Percentiles rank a stretch among this genome's conserved stretches.
phyloP scores from a whole-genome alignment of 2,797 vertebrate species.

The Melanotaenia trifasciata region DNA sequence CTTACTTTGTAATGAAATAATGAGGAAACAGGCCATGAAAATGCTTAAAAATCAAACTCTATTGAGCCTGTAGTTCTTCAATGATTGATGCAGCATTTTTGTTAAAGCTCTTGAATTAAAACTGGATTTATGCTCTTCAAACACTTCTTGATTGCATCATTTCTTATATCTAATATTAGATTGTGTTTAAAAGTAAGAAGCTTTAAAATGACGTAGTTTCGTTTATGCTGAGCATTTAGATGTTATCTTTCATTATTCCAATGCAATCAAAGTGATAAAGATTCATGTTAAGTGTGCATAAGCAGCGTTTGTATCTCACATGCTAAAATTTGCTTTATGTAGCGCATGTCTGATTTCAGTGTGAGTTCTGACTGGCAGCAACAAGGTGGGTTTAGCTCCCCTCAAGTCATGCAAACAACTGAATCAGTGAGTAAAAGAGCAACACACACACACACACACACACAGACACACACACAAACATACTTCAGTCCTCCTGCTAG shows the following conservation, averaged over 20 bases:
- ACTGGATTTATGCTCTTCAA: background rate
- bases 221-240: background rate
- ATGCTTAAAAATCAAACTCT: background rate
- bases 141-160: background rate
- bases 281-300: background rate
- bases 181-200: background rate
- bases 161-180: background rate
- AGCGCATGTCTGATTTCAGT: background rate
- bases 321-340: background rate
- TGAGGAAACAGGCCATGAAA: slow-evolving; percentile 1
- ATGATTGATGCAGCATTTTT: background rate
- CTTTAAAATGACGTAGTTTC: background rate
- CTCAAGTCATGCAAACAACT: slow-evolving; percentile 36
- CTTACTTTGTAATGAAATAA: too few relatives aligned
- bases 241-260: background rate
- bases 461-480: slow-evolving; percentile 42
- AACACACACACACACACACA: slow-evolving; percentile 25
- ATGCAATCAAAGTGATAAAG: background rate
- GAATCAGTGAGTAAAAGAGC: slow-evolving; percentile 43
- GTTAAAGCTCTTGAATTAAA: slow-evolving; percentile 6
- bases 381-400: slow-evolving; percentile 23
- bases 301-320: background rate
- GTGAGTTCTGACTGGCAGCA: slow-evolving; percentile 18
- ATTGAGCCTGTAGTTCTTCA: background rate
- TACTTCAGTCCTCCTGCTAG: slow-evolving; percentile 54